Evolutionary conservation across 2,888 invertebrate species (phyloP).

Genomic region (Athalia circularis): DNA sequence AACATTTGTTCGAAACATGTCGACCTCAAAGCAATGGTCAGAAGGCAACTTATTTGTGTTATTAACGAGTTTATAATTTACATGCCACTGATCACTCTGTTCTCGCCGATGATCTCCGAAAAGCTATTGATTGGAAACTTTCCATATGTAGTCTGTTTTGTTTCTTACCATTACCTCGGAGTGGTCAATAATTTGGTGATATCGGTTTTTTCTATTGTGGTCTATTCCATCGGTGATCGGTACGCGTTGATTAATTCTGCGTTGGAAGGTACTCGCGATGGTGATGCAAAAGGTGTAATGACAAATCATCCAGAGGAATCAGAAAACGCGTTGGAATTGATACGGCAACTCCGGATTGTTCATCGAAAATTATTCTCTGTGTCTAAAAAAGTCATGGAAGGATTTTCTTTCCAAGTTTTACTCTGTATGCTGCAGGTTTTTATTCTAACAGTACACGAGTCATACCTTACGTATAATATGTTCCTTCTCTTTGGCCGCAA

Average conservation of each 20-base stretch:
- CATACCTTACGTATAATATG: neutral
- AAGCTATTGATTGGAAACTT: neutral
- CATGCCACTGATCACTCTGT: too few relatives aligned
- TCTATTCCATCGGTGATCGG: slow-evolving; percentile 1
- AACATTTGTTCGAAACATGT: neutral
- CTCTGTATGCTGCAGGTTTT: neutral
- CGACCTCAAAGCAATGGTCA: slow-evolving; percentile 9
- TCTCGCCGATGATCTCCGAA: too few relatives aligned
- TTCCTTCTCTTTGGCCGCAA: neutral
- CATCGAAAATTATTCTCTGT: slow-evolving; percentile 25
- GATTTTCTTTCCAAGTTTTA: slow-evolving; percentile 6
- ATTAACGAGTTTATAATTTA: too few relatives aligned
- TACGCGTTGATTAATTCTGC: slow-evolving; percentile 29
- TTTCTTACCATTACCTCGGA: neutral
- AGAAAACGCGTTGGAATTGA: slow-evolving; percentile 5
- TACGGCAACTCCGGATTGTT: slow-evolving; percentile 10
- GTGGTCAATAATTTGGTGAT: neutral
- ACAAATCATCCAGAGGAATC: neutral
- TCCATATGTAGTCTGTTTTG: neutral
- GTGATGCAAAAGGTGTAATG: neutral
- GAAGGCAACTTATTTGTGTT: slow-evolving; percentile 14
- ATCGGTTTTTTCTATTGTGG: slow-evolving; percentile 14
- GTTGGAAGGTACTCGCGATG: neutral
- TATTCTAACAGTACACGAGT: neutral
- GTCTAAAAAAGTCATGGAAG: slow-evolving; percentile 17